Percentiles rank a stretch among this genome's conserved stretches.
Evolutionary conservation across 2,797 vertebrate genomes (phyloP).

Genomic region (Chlorospingus semifuscus): DNA sequence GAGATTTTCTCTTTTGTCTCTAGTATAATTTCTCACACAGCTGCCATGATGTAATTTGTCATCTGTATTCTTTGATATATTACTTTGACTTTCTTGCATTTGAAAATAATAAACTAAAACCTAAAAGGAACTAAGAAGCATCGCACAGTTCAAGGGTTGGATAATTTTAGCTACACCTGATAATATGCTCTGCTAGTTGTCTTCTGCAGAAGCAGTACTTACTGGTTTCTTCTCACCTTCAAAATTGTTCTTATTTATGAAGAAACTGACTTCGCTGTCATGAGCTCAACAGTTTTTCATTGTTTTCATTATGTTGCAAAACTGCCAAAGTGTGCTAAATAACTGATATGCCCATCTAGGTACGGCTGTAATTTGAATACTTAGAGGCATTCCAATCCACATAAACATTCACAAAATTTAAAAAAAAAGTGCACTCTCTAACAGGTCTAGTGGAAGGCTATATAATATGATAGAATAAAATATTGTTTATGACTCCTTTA

Average conservation of each 20-base stretch:
- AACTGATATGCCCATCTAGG: not conserved
- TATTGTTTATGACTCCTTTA: constrained; percentile 45
- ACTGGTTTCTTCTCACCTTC: not conserved
- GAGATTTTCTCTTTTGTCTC: not conserved
- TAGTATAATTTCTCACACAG: not conserved
- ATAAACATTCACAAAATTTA: not conserved
- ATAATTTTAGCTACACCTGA: not conserved
- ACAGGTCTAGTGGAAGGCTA: not conserved
- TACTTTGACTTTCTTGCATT: not conserved
- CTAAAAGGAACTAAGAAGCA: not conserved
- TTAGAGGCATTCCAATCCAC: not conserved
- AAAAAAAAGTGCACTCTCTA: not conserved
- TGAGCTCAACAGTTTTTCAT: not conserved
- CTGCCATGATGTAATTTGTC: not conserved
- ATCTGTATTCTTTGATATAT: not conserved
- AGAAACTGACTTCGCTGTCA: not conserved
- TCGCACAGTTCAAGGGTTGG: not conserved
- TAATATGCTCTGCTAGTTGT: not conserved
- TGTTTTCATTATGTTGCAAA: not conserved
- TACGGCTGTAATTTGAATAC: not conserved
- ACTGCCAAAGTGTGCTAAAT: not conserved
- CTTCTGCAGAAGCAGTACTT: not conserved
- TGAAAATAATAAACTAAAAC: not conserved
- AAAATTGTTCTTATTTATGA: not conserved
- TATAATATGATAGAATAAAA: not conserved